Evolutionary conservation across 1,140 invertebrate genomes (phyloP).

Genomic region (Drosophila ironensis): DNA sequence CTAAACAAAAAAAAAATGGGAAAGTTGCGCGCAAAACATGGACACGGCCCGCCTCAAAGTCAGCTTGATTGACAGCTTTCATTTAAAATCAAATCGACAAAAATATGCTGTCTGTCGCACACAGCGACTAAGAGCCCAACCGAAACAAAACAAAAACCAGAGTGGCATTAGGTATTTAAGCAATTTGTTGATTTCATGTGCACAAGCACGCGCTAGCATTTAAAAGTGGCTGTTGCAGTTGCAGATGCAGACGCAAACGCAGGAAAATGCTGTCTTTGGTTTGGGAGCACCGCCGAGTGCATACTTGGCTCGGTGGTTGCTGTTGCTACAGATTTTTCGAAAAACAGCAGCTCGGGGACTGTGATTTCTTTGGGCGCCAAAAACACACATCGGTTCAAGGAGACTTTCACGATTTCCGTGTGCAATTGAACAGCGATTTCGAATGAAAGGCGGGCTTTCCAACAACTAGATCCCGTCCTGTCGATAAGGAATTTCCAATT

Average conservation of each 20-base stretch:
- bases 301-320: constrained; percentile 36
- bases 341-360: not conserved
- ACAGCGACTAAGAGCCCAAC: too few species aligned
- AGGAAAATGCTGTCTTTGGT: constrained; percentile 15
- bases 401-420: constrained; percentile 71
- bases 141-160: constrained; percentile 49
- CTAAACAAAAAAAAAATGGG: constrained; percentile 61
- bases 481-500: constrained; percentile 12
- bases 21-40: constrained; percentile 56
- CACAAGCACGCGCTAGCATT: constrained; percentile 35
- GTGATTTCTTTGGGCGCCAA: constrained; percentile 29
- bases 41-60: constrained; percentile 45
- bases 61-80: constrained; percentile 77
- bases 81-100: constrained; percentile 74
- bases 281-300: not conserved
- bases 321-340: constrained; percentile 55
- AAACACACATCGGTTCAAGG: constrained; percentile 2
- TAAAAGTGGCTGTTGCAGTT: constrained; percentile 22
- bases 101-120: too few species aligned
- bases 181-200: constrained; percentile 44
- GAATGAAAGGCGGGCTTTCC: constrained; percentile 10
- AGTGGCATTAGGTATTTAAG: constrained; percentile 68
- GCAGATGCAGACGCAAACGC: too few species aligned
- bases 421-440: constrained; percentile 6
- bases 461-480: constrained; percentile 8